Percentiles rank a stretch among this genome's conserved stretches.
Evolutionary conservation across 2,113 vertebrate genomes (phyloP).

Genomic region (Seriola rivoliana): DNA sequence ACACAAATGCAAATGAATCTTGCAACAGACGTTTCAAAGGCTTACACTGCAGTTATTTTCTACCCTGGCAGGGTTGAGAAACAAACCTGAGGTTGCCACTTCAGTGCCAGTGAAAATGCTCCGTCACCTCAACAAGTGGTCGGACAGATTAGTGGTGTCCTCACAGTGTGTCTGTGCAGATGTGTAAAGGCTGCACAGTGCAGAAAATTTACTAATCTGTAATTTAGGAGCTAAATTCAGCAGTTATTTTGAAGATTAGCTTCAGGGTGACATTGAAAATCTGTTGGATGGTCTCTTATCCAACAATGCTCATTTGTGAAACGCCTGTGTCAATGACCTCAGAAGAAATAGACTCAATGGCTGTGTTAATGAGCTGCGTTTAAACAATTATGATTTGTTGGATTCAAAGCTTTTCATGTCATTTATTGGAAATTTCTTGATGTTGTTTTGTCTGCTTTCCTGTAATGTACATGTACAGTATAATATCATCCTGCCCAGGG

Average conservation of each 20-base stretch:
- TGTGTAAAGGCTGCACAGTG: slow-evolving; percentile 10
- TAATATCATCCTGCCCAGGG: neutral
- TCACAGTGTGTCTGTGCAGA: slow-evolving; percentile 25
- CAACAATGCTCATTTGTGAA: neutral
- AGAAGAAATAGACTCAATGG: neutral
- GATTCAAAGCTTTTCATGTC: neutral
- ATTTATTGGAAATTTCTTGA: neutral
- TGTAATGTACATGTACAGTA: neutral
- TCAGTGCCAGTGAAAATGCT: slow-evolving; percentile 29
- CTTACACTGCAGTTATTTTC: neutral
- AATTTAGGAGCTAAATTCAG: slow-evolving; percentile 10
- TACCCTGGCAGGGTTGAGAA: slow-evolving; percentile 14
- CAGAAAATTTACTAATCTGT: slow-evolving; percentile 6
- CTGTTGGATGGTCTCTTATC: neutral
- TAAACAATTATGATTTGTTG: neutral
- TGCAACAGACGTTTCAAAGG: slow-evolving; percentile 14
- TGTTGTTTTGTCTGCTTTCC: neutral
- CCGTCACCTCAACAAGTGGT: slow-evolving; percentile 52
- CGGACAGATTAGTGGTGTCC: slow-evolving; percentile 25
- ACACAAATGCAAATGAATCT: slow-evolving; percentile 10
- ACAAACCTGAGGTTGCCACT: slow-evolving; percentile 28
- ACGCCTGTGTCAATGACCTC: too few relatives aligned
- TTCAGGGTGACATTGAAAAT: neutral
- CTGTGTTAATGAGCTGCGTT: neutral
- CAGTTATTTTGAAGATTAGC: slow-evolving; percentile 20